phyloP scores from a whole-genome alignment of 2,797 vertebrate species.

The Coilia nasus region DNA sequence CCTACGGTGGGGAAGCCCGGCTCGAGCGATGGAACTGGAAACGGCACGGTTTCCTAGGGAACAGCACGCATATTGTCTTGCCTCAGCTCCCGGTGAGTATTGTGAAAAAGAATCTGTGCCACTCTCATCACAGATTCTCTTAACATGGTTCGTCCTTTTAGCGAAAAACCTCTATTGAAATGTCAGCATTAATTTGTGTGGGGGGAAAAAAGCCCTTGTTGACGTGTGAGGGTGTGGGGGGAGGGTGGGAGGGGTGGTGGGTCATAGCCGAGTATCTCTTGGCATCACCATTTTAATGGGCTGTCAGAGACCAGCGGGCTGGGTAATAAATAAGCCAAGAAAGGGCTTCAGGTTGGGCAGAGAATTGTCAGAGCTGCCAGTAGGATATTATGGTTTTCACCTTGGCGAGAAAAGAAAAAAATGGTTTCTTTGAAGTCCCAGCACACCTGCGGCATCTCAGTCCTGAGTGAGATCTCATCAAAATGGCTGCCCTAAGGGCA shows the following conservation, averaged over 20 bases:
- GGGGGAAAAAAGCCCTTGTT: not conserved
- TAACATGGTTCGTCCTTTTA: not conserved
- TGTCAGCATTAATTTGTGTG: not conserved
- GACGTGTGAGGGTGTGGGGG: not conserved
- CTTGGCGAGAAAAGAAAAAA: not conserved
- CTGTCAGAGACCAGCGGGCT: not conserved
- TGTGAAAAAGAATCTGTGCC: not conserved
- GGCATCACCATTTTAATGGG: not conserved
- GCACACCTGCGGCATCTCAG: not conserved
- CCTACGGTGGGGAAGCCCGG: not conserved
- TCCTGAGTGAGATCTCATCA: not conserved
- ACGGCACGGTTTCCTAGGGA: slow-evolving; percentile 35
- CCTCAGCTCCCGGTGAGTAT: slow-evolving; percentile 20
- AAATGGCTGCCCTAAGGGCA: not conserved
- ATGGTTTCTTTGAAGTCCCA: not conserved
- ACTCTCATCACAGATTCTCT: not conserved
- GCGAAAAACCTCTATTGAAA: not conserved
- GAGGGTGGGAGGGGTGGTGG: not conserved
- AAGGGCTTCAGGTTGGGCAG: not conserved
- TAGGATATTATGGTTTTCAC: not conserved
- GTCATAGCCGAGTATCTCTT: not conserved
- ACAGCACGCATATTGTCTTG: slow-evolving; percentile 28
- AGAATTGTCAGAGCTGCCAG: not conserved
- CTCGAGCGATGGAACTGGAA: slow-evolving; percentile 6
- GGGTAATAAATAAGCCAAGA: not conserved